Percentiles rank a stretch among this genome's conserved stretches.
phyloP scores from a whole-genome alignment of 2,113 vertebrate genomes.

The Echinops telfairi region DNA sequence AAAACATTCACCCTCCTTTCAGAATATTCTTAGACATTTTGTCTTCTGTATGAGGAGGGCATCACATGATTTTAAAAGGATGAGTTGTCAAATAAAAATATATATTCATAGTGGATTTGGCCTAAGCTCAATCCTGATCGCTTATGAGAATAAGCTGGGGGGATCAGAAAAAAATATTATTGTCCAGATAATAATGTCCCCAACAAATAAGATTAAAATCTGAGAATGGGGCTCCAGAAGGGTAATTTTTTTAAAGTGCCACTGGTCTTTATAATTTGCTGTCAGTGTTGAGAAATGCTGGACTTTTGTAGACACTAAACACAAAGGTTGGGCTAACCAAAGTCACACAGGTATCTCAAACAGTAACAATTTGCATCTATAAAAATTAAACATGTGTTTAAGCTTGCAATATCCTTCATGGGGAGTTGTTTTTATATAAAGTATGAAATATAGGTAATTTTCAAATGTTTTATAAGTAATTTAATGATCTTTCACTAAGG shows the following conservation, averaged over 20 bases:
- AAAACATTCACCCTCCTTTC: background rate
- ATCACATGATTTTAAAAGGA: constrained; percentile 34
- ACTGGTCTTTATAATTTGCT: constrained; percentile 18
- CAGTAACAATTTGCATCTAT: background rate
- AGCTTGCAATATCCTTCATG: background rate
- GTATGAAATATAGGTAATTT: constrained; percentile 56
- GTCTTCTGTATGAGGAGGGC: background rate
- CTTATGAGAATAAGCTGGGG: background rate
- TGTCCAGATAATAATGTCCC: background rate
- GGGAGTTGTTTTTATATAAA: constrained; percentile 34
- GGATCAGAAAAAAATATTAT: background rate
- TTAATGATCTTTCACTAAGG: constrained; percentile 31
- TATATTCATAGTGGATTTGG: background rate
- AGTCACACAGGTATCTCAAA: background rate
- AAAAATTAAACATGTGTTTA: constrained; percentile 54
- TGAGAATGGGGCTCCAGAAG: background rate
- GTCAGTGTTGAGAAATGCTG: background rate
- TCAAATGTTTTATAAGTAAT: constrained; percentile 64
- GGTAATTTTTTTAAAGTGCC: background rate
- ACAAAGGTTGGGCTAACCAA: background rate
- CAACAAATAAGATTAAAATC: constrained; percentile 16
- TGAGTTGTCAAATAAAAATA: background rate
- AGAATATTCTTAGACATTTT: constrained; percentile 5
- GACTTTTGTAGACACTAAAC: background rate
- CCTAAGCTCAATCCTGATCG: background rate